Evolutionary conservation across 2,888 invertebrate genomes (phyloP), one percentile per base, ranked within the genome.

Genomic region (Rhabditoides inermis): DNA sequence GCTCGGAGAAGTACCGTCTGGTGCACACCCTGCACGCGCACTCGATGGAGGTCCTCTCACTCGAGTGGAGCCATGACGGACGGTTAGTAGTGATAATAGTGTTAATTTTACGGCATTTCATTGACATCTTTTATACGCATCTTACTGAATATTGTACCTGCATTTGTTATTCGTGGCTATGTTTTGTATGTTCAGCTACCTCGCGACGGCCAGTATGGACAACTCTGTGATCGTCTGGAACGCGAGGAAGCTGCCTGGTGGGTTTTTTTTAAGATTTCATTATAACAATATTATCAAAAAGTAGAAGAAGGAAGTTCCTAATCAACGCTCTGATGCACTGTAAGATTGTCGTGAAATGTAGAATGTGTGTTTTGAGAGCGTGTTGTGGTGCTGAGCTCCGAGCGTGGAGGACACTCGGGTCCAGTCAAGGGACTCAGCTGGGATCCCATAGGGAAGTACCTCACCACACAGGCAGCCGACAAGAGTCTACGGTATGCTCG

Each of bases 191-290:
- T n/a, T n/a, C n/a, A n/a, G n/a, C n/a, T 94, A 88, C 86, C 78
- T 98, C 48, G 98, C 95, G 6, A 90, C 92, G 46, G 90, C 91
- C 70, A 94, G 94, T 66, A 88, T 99, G 0, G 98, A 99, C 79
- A 94, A 94, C 77, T 87, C 87, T 1, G 86, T 95, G n/a, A 89
- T 94, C 44, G 85, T 98, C 40, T 99, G 98, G 95, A 90, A 94
- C 77, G 88, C 88, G 0, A 85, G 86, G 46, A 88, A 89, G 68
- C 86, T 92, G 76, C 90, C 83, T 62, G 81, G 82, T 81, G 51
- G 54, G 56, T 35, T 10, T n/a, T 25, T 18, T 23, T 2, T 26
- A n/a, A n/a, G n/a, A n/a, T n/a, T n/a, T n/a, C n/a, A n/a, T n/a
- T n/a, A n/a, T n/a, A n/a, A n/a, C n/a, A n/a, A n/a, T n/a, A n/a